Evolutionary conservation across 2,113 vertebrate genomes (phyloP).

Genomic region (Hyaena hyaena): DNA sequence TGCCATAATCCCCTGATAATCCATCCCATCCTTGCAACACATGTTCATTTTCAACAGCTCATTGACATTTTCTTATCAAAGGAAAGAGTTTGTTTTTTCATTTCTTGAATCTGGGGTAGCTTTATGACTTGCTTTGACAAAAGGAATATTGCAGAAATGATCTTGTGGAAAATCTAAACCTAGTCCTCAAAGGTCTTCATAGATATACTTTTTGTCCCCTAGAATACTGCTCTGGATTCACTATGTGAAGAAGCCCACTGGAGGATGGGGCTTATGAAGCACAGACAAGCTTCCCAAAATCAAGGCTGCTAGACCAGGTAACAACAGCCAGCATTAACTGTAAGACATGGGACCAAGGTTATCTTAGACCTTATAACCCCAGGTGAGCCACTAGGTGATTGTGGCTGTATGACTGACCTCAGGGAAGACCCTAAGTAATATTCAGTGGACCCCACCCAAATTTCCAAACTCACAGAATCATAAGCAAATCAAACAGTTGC

Average conservation of each 20-base stretch:
- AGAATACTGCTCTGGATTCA: not conserved
- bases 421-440: not conserved
- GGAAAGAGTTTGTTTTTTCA: not conserved
- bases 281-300: not conserved
- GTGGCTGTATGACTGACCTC: fast-evolving
- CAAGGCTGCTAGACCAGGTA: not conserved
- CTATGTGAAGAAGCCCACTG: not conserved
- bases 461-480: not conserved
- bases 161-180: not conserved
- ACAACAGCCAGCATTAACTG: not conserved
- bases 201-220: not conserved
- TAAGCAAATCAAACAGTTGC: not conserved
- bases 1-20: not conserved
- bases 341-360: not conserved
- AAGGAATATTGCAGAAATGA: not conserved
- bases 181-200: not conserved
- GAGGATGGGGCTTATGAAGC: not conserved
- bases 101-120: not conserved
- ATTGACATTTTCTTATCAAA: not conserved
- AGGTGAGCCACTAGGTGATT: not conserved
- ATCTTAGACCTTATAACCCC: fast-evolving
- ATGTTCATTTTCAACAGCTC: not conserved
- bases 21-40: not conserved
- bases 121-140: not conserved
- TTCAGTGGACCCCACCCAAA: not conserved